Conservation (phyloP, 2,113 vertebrate genomes). For the Megaptera novaeangliae region DNA sequence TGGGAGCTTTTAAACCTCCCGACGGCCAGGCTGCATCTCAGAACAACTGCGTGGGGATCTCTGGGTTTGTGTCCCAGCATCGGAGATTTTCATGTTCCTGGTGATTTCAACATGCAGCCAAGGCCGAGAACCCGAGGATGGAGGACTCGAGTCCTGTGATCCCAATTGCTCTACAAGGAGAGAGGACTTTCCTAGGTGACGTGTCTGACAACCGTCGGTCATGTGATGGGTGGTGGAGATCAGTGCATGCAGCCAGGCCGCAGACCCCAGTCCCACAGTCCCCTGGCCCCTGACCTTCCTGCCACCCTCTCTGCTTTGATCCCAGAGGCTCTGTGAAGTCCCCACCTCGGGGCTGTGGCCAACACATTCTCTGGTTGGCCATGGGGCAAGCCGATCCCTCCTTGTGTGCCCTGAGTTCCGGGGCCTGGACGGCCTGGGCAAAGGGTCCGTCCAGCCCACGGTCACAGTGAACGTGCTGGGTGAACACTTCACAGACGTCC, state of each 20-base stretch:
- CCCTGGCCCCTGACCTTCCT: not conserved
- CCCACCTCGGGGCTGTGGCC: not conserved
- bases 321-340: not conserved
- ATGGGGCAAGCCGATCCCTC: not conserved
- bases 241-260: not conserved
- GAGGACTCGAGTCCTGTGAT: not conserved
- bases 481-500: fast-evolving
- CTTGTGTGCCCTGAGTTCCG: not conserved
- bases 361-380: not conserved
- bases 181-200: not conserved
- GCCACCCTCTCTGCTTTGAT: not conserved
- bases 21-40: too few relatives aligned
- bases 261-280: not conserved
- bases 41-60: not conserved
- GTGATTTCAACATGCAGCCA: not conserved
- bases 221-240: not conserved
- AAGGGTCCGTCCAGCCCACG: not conserved
- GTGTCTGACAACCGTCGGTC: not conserved
- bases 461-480: fast-evolving
- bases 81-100: not conserved
- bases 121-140: not conserved
- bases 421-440: not conserved
- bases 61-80: not conserved
- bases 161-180: not conserved
- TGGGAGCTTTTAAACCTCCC: not conserved